Evolutionary conservation across 2,113 vertebrate genomes (phyloP), one percentile per base, ranked within the genome.

Genomic region (Megaceryle maxima): DNA sequence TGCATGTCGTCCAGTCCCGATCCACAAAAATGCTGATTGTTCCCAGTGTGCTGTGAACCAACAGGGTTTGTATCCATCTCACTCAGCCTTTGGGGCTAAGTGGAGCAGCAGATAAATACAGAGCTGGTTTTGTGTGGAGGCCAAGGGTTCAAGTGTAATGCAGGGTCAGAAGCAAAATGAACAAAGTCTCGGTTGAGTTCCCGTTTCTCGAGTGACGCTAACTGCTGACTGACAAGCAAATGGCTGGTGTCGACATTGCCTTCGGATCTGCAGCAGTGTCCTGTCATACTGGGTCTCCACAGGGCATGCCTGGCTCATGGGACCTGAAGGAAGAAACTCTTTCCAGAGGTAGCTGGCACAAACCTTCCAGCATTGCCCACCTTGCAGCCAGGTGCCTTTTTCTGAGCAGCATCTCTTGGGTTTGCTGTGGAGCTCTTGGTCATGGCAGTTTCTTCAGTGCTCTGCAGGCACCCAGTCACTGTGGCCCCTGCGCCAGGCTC

Each of bases 21-120:
- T 43, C 60, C 53, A 46, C 53, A 55, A 17, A 87, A 95, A 31
- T 46, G 35, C 60, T 76, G 44, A 56, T 72, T 62, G 87, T 92
- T 48, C 76, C 48, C 66, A 68, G 88, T 1, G 1, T 3, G 11
- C 39, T 76, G 41, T 48, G 87, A 92, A n/a, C 69, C 74, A 89
- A 22, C 66, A 53, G 83, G 80, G n/a, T 88, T 91, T 84, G 60
- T 79, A 84, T 60, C 87, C 80, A 19, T 87, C 81, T 92, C 41
- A 9, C 63, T 93, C 84, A 59, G 90, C 88, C 82, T 88, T 69
- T 74, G 62, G 79, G 67, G 55, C 79, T 56, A 63, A 86, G 64
- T 57, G 78, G 76, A 67, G 44, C 79, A 88, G 68, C 59, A 80
- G 77, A 83, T 86, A 91, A 94, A 82, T 57, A 53, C 75, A 41